phyloP scores from a whole-genome alignment of 2,113 vertebrate species.

The Mustelus asterias region DNA sequence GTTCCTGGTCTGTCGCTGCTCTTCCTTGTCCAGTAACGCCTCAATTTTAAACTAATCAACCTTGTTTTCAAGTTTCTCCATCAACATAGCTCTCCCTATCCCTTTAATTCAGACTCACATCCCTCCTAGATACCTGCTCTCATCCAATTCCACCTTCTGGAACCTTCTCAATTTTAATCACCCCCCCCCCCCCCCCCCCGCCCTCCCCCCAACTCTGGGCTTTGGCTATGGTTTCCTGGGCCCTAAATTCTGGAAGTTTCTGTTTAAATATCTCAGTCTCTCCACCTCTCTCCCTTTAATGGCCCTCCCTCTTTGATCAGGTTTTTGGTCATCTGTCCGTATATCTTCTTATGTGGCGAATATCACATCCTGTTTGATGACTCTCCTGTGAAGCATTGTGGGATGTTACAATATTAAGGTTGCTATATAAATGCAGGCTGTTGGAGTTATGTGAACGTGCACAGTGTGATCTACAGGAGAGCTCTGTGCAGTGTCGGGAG shows the following conservation, averaged over 20 bases:
- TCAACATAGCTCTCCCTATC: not conserved
- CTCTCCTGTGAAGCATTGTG: no score
- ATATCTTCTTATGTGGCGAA: not conserved
- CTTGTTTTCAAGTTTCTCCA: not conserved
- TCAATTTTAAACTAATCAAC: not conserved
- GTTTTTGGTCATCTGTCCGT: not conserved
- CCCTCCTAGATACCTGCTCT: not conserved
- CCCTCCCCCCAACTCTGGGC: no score
- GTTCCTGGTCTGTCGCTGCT: constrained; percentile 42
- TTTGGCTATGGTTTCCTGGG: not conserved
- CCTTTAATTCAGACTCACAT: not conserved
- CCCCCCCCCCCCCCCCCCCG: no score
- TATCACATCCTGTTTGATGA: no score
- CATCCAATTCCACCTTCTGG: not conserved
- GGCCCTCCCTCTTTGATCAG: not conserved
- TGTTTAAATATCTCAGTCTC: not conserved
- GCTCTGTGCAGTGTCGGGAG: not conserved
- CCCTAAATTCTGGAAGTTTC: not conserved
- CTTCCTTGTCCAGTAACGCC: not conserved
- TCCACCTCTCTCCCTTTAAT: not conserved
- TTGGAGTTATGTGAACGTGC: not conserved
- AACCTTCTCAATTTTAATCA: not conserved
- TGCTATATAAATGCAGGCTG: no score
- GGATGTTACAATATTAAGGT: no score
- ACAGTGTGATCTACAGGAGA: not conserved